Evolutionary conservation across 2,888 invertebrate species (phyloP), one percentile per base, ranked within the genome.

Genomic region (Macaria notata): DNA sequence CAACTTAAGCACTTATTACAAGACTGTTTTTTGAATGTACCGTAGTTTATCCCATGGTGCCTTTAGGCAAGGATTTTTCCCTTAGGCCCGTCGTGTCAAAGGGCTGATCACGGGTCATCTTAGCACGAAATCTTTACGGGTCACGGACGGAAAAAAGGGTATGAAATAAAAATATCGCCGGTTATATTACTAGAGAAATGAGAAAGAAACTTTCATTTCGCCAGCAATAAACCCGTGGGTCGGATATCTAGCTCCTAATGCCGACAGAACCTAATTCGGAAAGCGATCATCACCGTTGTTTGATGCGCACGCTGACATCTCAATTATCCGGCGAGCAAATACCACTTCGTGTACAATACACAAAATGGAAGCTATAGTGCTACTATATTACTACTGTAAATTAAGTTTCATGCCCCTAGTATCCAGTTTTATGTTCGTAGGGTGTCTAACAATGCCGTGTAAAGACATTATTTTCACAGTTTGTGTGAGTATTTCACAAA

Each of bases 251-350:
- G 33, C 9, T 41, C 41, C 41, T 41, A 41, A 45, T n/a, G 36
- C 29, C 8, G 60, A 60, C 59, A 64, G 59, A 62, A 64, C 63
- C 49, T 54, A 49, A 62, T 68, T 59, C 63, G 64, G 54, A 51
- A 61, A 65, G 56, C 56, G 62, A 70, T 73, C 73, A 74, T 72
- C 70, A 72, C 65, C 56, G 63, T 64, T 66, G 66, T 69, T 71
- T 75, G 68, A 75, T 66, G 70, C 62, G 58, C 64, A 61, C 55
- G 64, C 61, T 72, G 74, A 75, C 75, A 70, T 68, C 67, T 78
- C 73, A 75, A 77, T 78, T 79, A 79, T 41, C 41, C n/a, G 9
- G 69, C 56, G 58, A 65, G 69, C 65, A 65, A 74, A 73, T 69
- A 39, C 36, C 46, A 57, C 31, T 57, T 49, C 42, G n/a, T n/a